Percentiles rank a stretch among this genome's conserved stretches.
Conservation (phyloP, 2,797 vertebrate genomes). For the Notoglanidium macrostoma region DNA sequence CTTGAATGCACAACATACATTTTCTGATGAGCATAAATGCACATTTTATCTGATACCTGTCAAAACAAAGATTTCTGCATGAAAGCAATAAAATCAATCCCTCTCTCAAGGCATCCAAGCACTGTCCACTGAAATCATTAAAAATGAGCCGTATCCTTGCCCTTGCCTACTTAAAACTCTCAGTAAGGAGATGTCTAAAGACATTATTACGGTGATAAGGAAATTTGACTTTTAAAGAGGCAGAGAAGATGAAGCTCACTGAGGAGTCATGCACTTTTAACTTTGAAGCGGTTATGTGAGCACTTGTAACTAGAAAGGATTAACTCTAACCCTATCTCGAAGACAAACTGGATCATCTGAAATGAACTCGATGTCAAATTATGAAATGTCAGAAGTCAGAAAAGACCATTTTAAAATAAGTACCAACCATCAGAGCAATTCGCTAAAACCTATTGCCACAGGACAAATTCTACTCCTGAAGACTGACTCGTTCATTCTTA, state of each 20-base stretch:
- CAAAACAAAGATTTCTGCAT: conserved; percentile 50
- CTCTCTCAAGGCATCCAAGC: neutral
- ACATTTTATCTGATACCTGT: conserved; percentile 54
- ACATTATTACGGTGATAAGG: neutral
- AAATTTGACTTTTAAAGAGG: conserved; percentile 33
- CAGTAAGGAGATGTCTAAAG: neutral
- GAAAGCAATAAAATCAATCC: conserved; percentile 35
- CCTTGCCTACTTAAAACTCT: neutral
- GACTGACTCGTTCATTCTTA: neutral
- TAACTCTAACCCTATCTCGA: conserved; percentile 69
- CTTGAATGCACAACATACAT: conserved; percentile 41
- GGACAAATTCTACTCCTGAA: neutral
- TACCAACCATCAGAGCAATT: conserved; percentile 27
- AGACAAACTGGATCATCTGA: conserved; percentile 74
- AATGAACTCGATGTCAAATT: conserved; percentile 61
- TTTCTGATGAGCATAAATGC: conserved; percentile 63
- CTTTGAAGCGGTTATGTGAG: conserved; percentile 60
- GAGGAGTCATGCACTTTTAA: conserved; percentile 53
- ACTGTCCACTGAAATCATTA: neutral
- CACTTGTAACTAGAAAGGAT: conserved; percentile 70
- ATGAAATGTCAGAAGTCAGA: conserved; percentile 55
- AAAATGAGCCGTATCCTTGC: neutral
- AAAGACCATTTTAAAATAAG: conserved; percentile 31
- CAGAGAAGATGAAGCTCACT: conserved; percentile 30
- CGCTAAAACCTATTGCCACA: neutral